Evolutionary conservation across 1,140 invertebrate genomes (phyloP), one percentile per base, ranked within the genome.

Genomic region (Muscidifurax raptorellus): DNA sequence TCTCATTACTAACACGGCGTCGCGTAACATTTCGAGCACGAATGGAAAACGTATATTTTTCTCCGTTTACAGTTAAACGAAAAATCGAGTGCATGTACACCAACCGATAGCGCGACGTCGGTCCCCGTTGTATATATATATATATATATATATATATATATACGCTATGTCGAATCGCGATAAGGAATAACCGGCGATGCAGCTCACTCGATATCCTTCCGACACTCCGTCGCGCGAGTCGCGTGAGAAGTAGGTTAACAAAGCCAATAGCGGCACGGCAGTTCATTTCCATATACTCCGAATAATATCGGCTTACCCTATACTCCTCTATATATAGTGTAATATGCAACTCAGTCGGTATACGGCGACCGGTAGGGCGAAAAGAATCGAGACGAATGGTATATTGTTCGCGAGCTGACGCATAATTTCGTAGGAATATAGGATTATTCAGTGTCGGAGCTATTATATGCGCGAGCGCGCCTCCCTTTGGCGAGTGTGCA

Each of bases 161-260:
- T 59, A 59, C 52, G n/a, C n/a, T n/a, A n/a, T 59, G n/a, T 59
- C 15, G 18, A 59, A n/a, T 59, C 52, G 52, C 52, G 52, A 59
- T 59, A 59, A 59, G 18, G 22, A 59, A 10, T 40, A 59, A 59
- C 22, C 52, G 22, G 52, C 52, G 22, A 59, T 59, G 52, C 52
- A 40, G 7, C 36, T 6, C 5, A 40, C 36, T 40, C 36, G 36
- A n/a, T n/a, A n/a, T 47, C 6, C 52, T 59, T n/a, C 1, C 15
- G n/a, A 22, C 18, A 36, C 52, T 59, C 15, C 5, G 1, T 22
- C 52, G 86, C 81, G 82, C 74, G 80, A n/a, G 74, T 80, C 52
- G 4, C 87, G 90, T 90, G 89, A 90, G 89, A 90, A 90, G 87
- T 90, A 85, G 90, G 89, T 90, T 89, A 90, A 86, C 87, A 87